phyloP scores from a whole-genome alignment of 2,797 vertebrate genomes.

The Octomys mimax region DNA sequence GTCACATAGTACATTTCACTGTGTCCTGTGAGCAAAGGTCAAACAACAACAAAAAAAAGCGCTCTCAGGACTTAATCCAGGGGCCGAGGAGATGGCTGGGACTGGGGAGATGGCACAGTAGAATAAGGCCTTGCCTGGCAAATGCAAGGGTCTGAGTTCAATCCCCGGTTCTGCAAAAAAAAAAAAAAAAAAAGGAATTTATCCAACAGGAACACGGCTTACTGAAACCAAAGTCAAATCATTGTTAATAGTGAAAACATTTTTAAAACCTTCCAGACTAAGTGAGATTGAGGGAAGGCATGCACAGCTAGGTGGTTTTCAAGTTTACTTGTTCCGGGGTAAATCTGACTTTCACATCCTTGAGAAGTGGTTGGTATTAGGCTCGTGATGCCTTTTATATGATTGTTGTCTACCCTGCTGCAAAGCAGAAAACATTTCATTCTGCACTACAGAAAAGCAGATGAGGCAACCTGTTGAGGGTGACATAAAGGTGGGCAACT shows the following conservation, averaged over 20 bases:
- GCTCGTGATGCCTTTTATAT: not conserved
- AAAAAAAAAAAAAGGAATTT: not conserved
- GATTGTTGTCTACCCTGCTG: not conserved
- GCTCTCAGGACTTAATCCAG: not conserved
- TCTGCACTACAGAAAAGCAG: not conserved
- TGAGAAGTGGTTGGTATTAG: rapidly evolving
- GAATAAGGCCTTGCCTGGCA: too few relatives aligned
- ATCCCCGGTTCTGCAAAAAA: too few relatives aligned
- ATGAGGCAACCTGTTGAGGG: not conserved
- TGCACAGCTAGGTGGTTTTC: not conserved
- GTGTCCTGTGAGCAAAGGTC: not conserved
- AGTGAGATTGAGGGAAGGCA: not conserved
- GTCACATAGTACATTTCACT: not conserved
- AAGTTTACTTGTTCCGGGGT: rapidly evolving
- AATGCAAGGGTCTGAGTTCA: too few relatives aligned
- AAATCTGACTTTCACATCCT: not conserved
- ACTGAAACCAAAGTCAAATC: not conserved
- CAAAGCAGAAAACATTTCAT: not conserved
- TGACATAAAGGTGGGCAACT: rapidly evolving
- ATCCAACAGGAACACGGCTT: not conserved
- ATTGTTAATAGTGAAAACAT: not conserved
- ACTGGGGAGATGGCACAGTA: too few relatives aligned
- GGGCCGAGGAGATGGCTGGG: too few relatives aligned
- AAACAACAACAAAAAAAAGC: rapidly evolving
- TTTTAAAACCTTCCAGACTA: not conserved